Conservation (phyloP, 2,113 vertebrate genomes). For the Apodemus sylvaticus region DNA sequence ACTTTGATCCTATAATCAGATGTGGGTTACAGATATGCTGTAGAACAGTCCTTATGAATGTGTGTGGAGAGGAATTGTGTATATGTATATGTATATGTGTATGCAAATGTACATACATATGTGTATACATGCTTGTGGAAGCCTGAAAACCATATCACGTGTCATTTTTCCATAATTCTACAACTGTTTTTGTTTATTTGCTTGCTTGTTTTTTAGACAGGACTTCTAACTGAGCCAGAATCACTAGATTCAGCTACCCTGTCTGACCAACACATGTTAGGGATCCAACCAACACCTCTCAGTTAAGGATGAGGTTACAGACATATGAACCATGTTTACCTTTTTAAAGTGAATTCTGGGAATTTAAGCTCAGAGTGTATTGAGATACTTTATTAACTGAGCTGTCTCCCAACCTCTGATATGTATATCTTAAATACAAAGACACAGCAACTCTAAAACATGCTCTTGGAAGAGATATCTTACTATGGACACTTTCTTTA, state of each 20-base stretch:
- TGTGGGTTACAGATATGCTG: not conserved
- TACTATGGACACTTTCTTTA: not conserved
- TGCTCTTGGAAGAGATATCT: not conserved
- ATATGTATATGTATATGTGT: too few species aligned
- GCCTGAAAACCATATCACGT: not conserved
- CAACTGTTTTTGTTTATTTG: not conserved
- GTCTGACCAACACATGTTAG: not conserved
- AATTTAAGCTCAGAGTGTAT: not conserved
- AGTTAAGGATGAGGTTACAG: not conserved
- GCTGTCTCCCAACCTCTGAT: too few species aligned
- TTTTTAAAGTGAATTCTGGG: not conserved
- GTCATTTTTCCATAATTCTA: not conserved
- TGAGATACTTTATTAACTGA: not conserved
- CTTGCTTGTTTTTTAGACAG: not conserved
- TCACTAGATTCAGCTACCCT: not conserved
- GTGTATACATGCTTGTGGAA: not conserved
- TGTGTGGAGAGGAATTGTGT: not conserved
- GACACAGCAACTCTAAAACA: not conserved
- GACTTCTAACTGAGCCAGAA: not conserved
- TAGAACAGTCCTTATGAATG: not conserved
- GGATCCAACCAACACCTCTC: not conserved
- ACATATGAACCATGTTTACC: not conserved
- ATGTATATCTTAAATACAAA: not conserved
- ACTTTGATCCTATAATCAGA: constrained; percentile 84
- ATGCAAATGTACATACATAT: not conserved